Evolutionary conservation across 2,113 vertebrate genomes (phyloP).

Genomic region (Poecilia latipinna): DNA sequence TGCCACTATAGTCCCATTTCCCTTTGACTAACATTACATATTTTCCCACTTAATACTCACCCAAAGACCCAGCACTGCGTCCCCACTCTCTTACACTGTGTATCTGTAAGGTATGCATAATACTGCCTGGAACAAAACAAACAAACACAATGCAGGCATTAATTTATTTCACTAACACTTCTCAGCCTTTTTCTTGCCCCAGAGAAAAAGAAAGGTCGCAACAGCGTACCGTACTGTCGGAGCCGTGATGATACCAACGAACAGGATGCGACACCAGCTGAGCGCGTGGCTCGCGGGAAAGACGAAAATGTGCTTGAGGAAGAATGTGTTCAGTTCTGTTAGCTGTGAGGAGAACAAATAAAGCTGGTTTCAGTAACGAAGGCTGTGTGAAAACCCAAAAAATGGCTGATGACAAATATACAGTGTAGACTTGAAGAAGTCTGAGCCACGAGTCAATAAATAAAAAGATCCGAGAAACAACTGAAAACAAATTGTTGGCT

Average conservation of each 20-base stretch:
- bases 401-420: background rate
- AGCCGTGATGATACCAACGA: conserved; percentile 95
- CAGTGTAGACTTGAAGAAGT: too few relatives aligned
- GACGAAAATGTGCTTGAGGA: conserved; percentile 98
- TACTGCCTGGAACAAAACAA: conserved; percentile 84
- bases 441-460: too few relatives aligned
- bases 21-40: background rate
- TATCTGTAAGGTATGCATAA: conserved; percentile 97
- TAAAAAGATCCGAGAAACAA: background rate
- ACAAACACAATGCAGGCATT: conserved; percentile 10
- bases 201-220: background rate
- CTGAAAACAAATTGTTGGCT: background rate
- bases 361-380: background rate
- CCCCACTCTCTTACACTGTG: conserved; percentile 97
- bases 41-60: conserved; percentile 80
- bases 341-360: conserved; percentile 76
- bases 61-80: conserved; percentile 99
- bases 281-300: conserved; percentile 95
- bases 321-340: conserved; percentile 98
- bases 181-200: background rate
- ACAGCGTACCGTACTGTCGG: conserved; percentile 90
- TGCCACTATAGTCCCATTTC: background rate
- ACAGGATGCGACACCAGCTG: conserved; percentile 96
- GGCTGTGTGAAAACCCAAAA: background rate
- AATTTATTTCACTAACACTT: background rate